These are phyloP conservation scores for Resseliella maxima DNA, from an alignment of 2,888 invertebrate species.

Conservation along the genomic window DNA sequence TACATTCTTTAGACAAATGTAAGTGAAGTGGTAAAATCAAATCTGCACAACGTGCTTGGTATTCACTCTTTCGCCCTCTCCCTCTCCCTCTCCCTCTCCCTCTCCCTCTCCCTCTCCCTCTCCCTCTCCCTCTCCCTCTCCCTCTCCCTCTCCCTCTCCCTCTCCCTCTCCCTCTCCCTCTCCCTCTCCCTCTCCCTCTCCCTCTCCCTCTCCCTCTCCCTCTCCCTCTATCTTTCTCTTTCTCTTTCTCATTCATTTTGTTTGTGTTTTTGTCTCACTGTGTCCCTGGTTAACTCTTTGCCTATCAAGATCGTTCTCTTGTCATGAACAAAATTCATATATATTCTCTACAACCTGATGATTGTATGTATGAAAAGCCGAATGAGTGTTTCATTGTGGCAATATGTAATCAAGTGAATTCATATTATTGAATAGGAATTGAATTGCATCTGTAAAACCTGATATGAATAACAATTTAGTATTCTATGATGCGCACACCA, in stretches of 20 bases:
- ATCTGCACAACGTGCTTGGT: not conserved
- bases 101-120: not conserved
- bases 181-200: too few relatives aligned
- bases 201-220: too few relatives aligned
- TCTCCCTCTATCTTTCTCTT: too few relatives aligned
- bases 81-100: not conserved
- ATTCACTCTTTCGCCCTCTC: not conserved
- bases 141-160: too few relatives aligned
- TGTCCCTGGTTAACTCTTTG: too few relatives aligned
- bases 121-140: too few relatives aligned
- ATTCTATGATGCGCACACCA: not conserved
- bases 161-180: too few relatives aligned
- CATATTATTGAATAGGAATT: slow-evolving; percentile 55
- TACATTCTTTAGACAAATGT: not conserved
- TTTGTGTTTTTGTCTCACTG: too few relatives aligned
- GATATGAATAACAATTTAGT: slow-evolving; percentile 52
- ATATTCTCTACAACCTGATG: slow-evolving; percentile 44
- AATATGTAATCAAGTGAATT: slow-evolving; percentile 54
- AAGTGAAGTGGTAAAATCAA: slow-evolving; percentile 28
- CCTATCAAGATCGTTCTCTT: too few relatives aligned
- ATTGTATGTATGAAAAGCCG: slow-evolving; percentile 50
- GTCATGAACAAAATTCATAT: not conserved
- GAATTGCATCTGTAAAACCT: slow-evolving; percentile 51
- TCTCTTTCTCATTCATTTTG: too few relatives aligned
- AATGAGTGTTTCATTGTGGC: slow-evolving; percentile 51